Percentiles rank a stretch among this genome's conserved stretches.
These are phyloP conservation scores for Mirza zaza DNA, from an alignment of 2,113 vertebrate genomes.

Conservation along the genomic window DNA sequence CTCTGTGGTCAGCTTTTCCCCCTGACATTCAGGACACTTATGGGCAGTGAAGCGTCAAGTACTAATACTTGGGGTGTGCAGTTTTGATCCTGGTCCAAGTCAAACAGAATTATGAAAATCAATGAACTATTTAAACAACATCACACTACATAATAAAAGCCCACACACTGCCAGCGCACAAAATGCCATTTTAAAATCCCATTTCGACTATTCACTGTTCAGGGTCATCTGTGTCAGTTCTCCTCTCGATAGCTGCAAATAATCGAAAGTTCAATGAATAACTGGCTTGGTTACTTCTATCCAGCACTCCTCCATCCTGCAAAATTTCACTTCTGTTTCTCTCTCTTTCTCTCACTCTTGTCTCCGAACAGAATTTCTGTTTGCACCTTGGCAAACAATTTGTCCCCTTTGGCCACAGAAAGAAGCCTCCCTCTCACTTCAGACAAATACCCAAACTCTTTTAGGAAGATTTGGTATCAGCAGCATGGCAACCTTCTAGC, in stretches of 20 bases:
- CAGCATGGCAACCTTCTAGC: not conserved
- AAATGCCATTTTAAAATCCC: not conserved
- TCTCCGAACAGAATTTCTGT: constrained; percentile 7
- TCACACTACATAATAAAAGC: not conserved
- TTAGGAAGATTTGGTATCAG: not conserved
- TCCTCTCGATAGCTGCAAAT: not conserved
- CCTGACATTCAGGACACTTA: constrained; percentile 20
- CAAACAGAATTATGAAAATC: constrained; percentile 61
- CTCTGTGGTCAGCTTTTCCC: constrained; percentile 44
- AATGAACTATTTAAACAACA: constrained; percentile 55
- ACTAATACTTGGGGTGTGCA: constrained; percentile 51
- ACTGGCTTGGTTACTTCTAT: not conserved
- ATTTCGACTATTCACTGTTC: not conserved
- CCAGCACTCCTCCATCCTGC: not conserved
- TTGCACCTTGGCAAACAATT: constrained; percentile 24
- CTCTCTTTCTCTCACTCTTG: not conserved
- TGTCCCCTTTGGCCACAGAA: constrained; percentile 8
- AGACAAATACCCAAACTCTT: not conserved
- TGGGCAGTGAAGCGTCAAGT: constrained; percentile 21
- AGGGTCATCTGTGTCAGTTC: constrained; percentile 13
- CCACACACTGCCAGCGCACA: not conserved
- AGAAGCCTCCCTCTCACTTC: not conserved
- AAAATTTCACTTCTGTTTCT: constrained; percentile 1
- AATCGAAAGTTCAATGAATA: not conserved
- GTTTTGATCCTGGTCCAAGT: constrained; percentile 48